Conservation (phyloP, 2,888 invertebrate species). For the Euproctis similis region DNA sequence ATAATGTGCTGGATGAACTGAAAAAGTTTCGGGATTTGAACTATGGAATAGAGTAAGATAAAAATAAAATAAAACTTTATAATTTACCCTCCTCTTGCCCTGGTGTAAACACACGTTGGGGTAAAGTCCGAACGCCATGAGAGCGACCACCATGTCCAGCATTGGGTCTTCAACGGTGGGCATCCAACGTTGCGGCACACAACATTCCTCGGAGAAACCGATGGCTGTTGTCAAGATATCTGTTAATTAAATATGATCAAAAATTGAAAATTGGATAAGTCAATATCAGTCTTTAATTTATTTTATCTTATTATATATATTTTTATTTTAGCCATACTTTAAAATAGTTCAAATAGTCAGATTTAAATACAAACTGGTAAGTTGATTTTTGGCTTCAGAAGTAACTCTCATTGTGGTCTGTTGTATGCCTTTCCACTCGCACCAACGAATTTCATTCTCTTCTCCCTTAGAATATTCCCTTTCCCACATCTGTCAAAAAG, state of each 20-base stretch:
- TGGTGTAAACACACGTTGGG: conserved; percentile 97
- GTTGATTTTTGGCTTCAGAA: conserved; percentile 88
- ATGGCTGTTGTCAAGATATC: conserved; percentile 76
- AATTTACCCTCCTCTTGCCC: conserved; percentile 89
- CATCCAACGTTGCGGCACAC: conserved; percentile 84
- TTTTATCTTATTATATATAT: too few species aligned
- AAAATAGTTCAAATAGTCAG: neutral
- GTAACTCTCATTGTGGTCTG: conserved; percentile 93
- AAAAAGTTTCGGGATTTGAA: too few species aligned
- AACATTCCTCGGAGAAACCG: conserved; percentile 93
- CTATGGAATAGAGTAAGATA: too few species aligned
- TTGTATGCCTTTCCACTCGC: conserved; percentile 93
- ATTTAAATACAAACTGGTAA: conserved; percentile 48
- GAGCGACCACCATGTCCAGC: conserved; percentile 88
- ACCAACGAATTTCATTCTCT: conserved; percentile 87
- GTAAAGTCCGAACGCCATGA: conserved; percentile 94
- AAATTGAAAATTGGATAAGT: neutral
- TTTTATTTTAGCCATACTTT: too few species aligned
- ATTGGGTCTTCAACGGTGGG: conserved; percentile 84
- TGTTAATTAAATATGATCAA: conserved; percentile 48
- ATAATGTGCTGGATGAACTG: too few species aligned
- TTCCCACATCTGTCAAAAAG: conserved; percentile 78
- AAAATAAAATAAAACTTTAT: neutral
- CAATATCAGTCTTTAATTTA: neutral
- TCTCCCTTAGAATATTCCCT: conserved; percentile 80